phyloP scores from a whole-genome alignment of 2,113 vertebrate genomes.

The Carassius gibelio region DNA sequence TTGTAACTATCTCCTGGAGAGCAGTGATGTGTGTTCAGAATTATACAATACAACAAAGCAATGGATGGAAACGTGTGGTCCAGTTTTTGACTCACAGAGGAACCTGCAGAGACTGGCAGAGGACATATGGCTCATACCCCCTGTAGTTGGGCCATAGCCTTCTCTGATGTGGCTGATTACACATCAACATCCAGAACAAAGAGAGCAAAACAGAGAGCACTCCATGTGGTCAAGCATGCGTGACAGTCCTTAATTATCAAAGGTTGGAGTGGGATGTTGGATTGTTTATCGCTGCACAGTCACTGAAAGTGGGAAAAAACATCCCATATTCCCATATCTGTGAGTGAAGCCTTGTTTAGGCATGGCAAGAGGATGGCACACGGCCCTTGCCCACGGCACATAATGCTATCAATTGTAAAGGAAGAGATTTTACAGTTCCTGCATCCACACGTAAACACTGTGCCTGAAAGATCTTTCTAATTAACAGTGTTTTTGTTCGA shows the following conservation, averaged over 20 bases:
- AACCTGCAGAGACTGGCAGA: constrained; percentile 25
- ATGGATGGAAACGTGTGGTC: constrained; percentile 32
- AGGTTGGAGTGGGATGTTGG: constrained; percentile 35
- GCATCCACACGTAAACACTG: background rate
- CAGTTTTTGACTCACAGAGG: constrained; percentile 42
- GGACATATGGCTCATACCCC: constrained; percentile 37
- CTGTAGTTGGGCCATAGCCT: constrained; percentile 21
- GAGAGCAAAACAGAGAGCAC: constrained; percentile 36
- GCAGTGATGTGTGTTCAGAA: background rate
- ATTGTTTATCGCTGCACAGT: constrained; percentile 8
- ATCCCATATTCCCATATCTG: constrained; percentile 27
- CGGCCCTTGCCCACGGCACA: background rate
- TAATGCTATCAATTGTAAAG: constrained; percentile 19
- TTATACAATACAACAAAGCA: constrained; percentile 12
- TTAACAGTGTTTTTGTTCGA: constrained; percentile 20
- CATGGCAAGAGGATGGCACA: constrained; percentile 1
- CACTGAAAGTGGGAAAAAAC: constrained; percentile 38
- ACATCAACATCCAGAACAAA: constrained; percentile 52
- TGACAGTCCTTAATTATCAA: constrained; percentile 54
- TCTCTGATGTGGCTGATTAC: constrained; percentile 57
- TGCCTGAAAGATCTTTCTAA: background rate
- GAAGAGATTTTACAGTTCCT: background rate
- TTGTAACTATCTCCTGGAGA: constrained; percentile 2
- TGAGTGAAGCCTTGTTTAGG: constrained; percentile 16
- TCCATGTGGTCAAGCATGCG: constrained; percentile 44